These are phyloP conservation scores for Ctena decussata DNA, from an alignment of 2,888 invertebrate genomes.

Conservation along the genomic window DNA sequence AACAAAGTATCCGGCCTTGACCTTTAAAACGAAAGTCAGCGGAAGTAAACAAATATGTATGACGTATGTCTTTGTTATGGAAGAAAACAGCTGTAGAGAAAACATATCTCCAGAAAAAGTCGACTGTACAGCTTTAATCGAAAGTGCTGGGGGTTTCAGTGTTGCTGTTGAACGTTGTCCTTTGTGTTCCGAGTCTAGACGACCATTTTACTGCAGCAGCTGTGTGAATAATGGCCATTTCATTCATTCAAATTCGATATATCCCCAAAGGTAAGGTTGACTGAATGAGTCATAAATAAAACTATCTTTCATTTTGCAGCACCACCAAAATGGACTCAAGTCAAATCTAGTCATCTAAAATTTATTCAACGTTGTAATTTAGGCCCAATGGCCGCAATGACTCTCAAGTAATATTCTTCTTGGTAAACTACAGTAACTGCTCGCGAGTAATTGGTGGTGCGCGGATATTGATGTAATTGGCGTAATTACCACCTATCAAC, in stretches of 20 bases:
- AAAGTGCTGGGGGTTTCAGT: slow-evolving; percentile 69
- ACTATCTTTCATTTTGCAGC: no score
- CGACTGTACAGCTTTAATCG: slow-evolving; percentile 57
- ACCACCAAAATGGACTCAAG: no score
- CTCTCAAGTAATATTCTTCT: no score
- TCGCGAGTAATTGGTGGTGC: no score
- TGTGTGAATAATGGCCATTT: slow-evolving; percentile 79
- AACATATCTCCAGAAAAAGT: slow-evolving; percentile 69
- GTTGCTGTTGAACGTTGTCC: slow-evolving; percentile 81
- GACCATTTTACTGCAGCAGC: slow-evolving; percentile 74
- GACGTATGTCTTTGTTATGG: slow-evolving; percentile 71
- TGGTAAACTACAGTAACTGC: no score
- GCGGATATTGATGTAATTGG: no score
- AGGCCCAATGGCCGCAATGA: no score
- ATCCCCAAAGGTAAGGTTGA: slow-evolving; percentile 59
- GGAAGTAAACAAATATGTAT: slow-evolving; percentile 68
- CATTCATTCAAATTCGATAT: slow-evolving; percentile 74
- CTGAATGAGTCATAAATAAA: slow-evolving; percentile 2
- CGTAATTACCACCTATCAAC: no score
- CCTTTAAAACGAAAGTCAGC: slow-evolving; percentile 1
- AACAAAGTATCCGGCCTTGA: background rate
- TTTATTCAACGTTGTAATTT: no score
- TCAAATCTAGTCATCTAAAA: no score
- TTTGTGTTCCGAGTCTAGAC: slow-evolving; percentile 72
- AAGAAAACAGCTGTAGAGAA: slow-evolving; percentile 68